A percentile compares a stretch with the other conserved stretches of the same genome.
Evolutionary conservation across 2,888 invertebrate species (phyloP).

Genomic region (Desoria tigrina): DNA sequence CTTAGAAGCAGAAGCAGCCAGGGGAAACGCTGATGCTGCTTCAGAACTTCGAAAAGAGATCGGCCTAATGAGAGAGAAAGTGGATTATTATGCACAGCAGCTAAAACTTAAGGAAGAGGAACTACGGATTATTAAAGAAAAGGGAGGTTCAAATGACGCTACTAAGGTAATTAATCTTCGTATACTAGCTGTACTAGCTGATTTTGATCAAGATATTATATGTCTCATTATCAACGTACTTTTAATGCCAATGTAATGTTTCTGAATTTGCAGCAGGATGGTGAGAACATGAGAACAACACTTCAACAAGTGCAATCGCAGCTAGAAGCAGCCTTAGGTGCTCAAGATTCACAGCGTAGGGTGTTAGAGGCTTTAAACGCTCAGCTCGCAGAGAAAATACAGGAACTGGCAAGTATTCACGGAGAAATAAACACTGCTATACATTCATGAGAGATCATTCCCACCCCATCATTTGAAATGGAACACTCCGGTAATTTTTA

Average conservation of each 20-base stretch:
- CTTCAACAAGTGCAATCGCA: conserved; percentile 76
- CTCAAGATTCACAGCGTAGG: conserved; percentile 77
- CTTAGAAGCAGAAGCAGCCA: conserved; percentile 70
- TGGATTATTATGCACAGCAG: conserved; percentile 79
- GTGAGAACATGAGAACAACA: conserved; percentile 67
- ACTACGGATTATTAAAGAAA: conserved; percentile 63
- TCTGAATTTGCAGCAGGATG: conserved; percentile 64
- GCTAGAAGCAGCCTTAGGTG: conserved; percentile 73
- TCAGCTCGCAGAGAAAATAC: conserved; percentile 77
- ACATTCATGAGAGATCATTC: conserved; percentile 65
- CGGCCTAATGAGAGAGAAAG: conserved; percentile 72
- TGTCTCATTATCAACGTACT: not conserved
- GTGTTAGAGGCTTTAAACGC: conserved; percentile 75
- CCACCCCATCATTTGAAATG: not conserved
- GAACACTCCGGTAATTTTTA: conserved; percentile 1
- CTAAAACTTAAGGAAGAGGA: conserved; percentile 81
- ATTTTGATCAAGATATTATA: conserved; percentile 5
- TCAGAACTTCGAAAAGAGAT: conserved; percentile 76
- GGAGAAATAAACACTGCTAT: conserved; percentile 77
- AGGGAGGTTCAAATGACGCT: conserved; percentile 30
- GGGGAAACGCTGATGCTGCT: conserved; percentile 67
- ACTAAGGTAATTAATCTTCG: conserved; percentile 8
- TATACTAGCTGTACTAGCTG: not conserved
- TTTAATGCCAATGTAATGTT: conserved; percentile 55
- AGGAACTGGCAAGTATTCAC: conserved; percentile 77